Conservation (phyloP, 2,888 invertebrate genomes). For the Cheilosia grossa region DNA sequence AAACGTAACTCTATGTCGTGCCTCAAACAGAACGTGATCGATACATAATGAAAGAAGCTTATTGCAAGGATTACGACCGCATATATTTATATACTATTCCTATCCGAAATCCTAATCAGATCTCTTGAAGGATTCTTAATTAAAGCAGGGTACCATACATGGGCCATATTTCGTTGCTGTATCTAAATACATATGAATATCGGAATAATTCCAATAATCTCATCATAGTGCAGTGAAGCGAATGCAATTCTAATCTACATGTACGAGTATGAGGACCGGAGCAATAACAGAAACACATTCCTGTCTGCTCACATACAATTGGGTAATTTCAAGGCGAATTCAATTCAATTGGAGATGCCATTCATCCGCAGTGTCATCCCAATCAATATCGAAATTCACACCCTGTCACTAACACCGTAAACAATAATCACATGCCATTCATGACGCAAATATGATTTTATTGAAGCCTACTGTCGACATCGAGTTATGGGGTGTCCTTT, state of each 20-base stretch:
- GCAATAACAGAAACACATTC: slow-evolving; percentile 20
- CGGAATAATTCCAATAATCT: slow-evolving; percentile 37
- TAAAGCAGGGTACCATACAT: neutral
- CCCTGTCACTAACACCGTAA: slow-evolving; percentile 41
- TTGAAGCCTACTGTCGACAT: neutral
- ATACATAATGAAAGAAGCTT: too few relatives aligned
- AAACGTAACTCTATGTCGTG: too few relatives aligned
- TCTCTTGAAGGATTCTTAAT: neutral
- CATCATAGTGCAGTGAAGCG: slow-evolving; percentile 28
- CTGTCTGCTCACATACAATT: slow-evolving; percentile 44
- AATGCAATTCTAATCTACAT: slow-evolving; percentile 33
- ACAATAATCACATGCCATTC: slow-evolving; percentile 71
- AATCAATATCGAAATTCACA: slow-evolving; percentile 62
- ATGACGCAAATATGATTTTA: slow-evolving; percentile 53
- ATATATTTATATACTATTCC: neutral
- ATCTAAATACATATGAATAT: neutral
- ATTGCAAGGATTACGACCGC: neutral
- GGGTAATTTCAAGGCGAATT: slow-evolving; percentile 61
- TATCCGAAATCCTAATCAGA: neutral
- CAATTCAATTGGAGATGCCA: slow-evolving; percentile 47
- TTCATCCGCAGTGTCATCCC: slow-evolving; percentile 58
- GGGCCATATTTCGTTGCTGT: too few relatives aligned
- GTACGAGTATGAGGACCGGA: neutral
- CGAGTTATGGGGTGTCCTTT: neutral
- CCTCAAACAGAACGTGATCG: too few relatives aligned